These are phyloP conservation scores for Cairina moschata DNA, from an alignment of 2,113 vertebrate species.

Conservation along the genomic window DNA sequence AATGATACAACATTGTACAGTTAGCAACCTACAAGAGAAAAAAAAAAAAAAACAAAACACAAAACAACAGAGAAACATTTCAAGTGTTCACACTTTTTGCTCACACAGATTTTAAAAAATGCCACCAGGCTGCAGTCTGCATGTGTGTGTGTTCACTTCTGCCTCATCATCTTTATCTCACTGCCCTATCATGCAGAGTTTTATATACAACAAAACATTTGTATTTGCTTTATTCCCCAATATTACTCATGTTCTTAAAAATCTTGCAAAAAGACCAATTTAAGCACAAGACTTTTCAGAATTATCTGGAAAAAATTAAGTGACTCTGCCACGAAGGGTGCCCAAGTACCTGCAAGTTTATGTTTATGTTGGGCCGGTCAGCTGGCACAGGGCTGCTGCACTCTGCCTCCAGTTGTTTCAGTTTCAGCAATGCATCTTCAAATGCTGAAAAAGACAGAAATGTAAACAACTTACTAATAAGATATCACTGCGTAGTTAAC, in stretches of 20 bases:
- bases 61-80: neutral
- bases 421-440: conserved; percentile 82
- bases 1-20: neutral
- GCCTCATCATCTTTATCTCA: neutral
- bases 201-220: neutral
- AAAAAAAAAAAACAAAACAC: neutral
- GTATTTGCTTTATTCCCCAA: neutral
- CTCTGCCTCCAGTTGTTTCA: conserved; percentile 87
- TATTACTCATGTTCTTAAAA: neutral
- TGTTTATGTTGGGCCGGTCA: conserved; percentile 74
- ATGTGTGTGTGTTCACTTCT: accelerated
- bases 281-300: neutral
- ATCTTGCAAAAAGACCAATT: neutral
- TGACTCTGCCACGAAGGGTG: accelerated
- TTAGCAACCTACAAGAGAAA: neutral
- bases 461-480: neutral
- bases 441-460: conserved; percentile 43
- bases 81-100: neutral
- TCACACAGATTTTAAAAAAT: neutral
- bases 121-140: neutral
- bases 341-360: conserved; percentile 85
- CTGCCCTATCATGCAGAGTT: neutral
- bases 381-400: conserved; percentile 1
- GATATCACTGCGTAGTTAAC: neutral
- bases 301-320: neutral